A percentile compares a stretch with the other conserved stretches of the same genome.
Conservation (phyloP, 2,113 vertebrate genomes). For the Macrotus californicus region DNA sequence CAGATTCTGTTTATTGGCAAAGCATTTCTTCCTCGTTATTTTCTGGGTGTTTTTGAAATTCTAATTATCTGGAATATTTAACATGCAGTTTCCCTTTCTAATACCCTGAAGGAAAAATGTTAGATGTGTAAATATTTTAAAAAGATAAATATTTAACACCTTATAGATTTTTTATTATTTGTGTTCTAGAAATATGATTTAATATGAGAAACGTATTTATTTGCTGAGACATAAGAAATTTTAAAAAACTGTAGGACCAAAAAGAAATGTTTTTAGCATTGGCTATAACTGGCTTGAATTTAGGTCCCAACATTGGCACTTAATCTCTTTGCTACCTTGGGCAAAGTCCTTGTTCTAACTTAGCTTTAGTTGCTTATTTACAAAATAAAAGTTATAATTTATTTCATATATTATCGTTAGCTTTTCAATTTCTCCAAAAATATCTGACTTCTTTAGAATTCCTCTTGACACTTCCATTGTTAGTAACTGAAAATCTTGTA, state of each 20-base stretch:
- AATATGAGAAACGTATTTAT: not conserved
- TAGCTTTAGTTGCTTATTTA: not conserved
- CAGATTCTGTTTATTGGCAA: not conserved
- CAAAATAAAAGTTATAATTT: not conserved
- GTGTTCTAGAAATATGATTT: not conserved
- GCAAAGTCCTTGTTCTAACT: not conserved
- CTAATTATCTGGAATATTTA: not conserved
- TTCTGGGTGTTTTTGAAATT: constrained; percentile 7
- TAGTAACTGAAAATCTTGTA: not conserved
- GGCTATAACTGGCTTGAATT: not conserved
- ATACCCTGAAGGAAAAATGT: not conserved
- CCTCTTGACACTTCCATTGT: not conserved
- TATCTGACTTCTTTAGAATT: not conserved
- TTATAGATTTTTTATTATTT: not conserved
- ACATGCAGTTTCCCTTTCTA: not conserved
- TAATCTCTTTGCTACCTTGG: not conserved
- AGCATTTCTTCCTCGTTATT: not conserved
- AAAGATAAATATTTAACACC: not conserved
- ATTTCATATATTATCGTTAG: not conserved
- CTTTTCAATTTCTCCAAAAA: not conserved
- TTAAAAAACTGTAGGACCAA: not conserved
- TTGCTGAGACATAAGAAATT: not conserved
- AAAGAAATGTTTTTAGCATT: not conserved
- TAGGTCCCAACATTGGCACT: too few relatives aligned
- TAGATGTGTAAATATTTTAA: constrained; percentile 19